phyloP scores from a whole-genome alignment of 2,888 invertebrate genomes.

The Coleophora deauratella region DNA sequence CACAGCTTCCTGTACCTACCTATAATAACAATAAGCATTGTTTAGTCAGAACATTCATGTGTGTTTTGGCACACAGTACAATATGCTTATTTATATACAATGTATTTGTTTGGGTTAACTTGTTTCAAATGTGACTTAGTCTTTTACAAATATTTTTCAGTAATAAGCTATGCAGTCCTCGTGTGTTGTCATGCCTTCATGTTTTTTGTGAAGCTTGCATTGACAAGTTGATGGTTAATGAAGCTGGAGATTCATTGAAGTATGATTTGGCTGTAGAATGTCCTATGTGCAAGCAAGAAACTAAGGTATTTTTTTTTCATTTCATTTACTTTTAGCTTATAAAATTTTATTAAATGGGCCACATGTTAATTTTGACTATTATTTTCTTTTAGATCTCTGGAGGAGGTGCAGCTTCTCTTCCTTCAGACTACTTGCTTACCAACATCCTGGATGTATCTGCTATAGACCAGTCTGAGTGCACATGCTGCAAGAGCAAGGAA shows the following conservation, averaged over 20 bases:
- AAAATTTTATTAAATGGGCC: conserved; percentile 1
- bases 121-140: too few species aligned
- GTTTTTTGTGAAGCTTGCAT: conserved; percentile 96
- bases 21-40: too few species aligned
- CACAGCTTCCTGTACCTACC: too few species aligned
- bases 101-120: too few species aligned
- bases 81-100: too few species aligned
- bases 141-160: conserved; percentile 45
- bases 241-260: conserved; percentile 79
- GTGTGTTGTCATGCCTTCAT: conserved; percentile 94
- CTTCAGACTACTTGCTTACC: conserved; percentile 89
- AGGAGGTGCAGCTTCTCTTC: conserved; percentile 85
- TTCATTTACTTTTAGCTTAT: not conserved
- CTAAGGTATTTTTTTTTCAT: conserved; percentile 64
- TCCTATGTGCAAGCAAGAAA: conserved; percentile 89
- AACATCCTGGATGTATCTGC: conserved; percentile 89
- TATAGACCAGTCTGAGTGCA: conserved; percentile 86
- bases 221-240: conserved; percentile 83
- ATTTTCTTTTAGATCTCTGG: conserved; percentile 74
- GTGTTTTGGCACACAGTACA: too few species aligned
- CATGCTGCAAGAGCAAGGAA: conserved; percentile 96
- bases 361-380: conserved; percentile 9
- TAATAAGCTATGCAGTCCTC: conserved; percentile 85
- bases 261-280: conserved; percentile 80
- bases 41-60: too few species aligned